These are phyloP conservation scores for Heliconius charithonia DNA, from an alignment of 2,888 invertebrate genomes.

Conservation along the genomic window DNA sequence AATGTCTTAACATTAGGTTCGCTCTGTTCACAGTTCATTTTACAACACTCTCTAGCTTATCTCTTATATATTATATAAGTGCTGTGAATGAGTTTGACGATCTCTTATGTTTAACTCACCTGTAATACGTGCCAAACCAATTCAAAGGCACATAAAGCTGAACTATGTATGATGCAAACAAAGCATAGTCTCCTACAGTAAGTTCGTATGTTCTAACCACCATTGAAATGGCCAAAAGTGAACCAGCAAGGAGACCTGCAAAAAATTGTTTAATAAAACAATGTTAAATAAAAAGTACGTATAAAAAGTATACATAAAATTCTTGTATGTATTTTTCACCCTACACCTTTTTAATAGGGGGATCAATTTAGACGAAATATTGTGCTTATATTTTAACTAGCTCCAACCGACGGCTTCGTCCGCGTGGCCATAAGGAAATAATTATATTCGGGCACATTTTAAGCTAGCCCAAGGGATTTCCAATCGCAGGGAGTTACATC, in stretches of 20 bases:
- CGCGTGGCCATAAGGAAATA: neutral
- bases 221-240: conserved; percentile 94
- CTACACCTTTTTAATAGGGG: neutral
- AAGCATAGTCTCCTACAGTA: conserved; percentile 97
- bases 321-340: neutral
- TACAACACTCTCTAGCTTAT: too few relatives aligned
- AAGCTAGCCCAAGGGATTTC: too few relatives aligned
- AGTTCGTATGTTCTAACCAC: conserved; percentile 88
- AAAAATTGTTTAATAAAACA: too few relatives aligned
- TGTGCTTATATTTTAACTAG: too few relatives aligned
- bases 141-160: conserved; percentile 98
- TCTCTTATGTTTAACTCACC: conserved; percentile 78
- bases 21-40: too few relatives aligned
- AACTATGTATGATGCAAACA: conserved; percentile 97
- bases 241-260: conserved; percentile 92
- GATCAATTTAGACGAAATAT: too few relatives aligned
- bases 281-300: too few relatives aligned
- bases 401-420: neutral
- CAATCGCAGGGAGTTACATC: too few relatives aligned
- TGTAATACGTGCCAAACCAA: conserved; percentile 99
- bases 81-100: too few relatives aligned
- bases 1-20: too few relatives aligned
- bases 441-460: too few relatives aligned
- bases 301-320: neutral
- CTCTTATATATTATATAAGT: too few relatives aligned